Evolutionary conservation across 1,140 invertebrate genomes (phyloP), one percentile per base, ranked within the genome.

Genomic region (Drosophila kepulauana): DNA sequence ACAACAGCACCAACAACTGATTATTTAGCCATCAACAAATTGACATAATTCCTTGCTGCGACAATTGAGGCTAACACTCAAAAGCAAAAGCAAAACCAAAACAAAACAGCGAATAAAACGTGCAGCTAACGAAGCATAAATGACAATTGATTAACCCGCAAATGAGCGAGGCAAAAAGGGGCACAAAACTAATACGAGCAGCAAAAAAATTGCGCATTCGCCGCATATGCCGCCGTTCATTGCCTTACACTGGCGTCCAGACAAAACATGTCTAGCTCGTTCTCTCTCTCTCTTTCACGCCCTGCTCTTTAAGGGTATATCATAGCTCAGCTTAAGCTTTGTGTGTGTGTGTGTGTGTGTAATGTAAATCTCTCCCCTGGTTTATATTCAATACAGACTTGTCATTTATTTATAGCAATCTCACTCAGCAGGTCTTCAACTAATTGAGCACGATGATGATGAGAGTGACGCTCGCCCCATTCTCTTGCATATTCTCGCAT

Each of bases 41-140:
- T 70, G 72, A 64, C 72, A 75, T 64, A 25, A 70, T 70, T 70
- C 15, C 35, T 38, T 46, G 35, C 57, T 51, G 49, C 38, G 15
- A 45, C 49, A 70, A 63, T 70, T 48, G 49, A 57, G 66, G 35
- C 62, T 72, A 66, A 66, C 48, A 59, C 63, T 58, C 13, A 52
- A 61, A 62, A 28, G 48, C 57, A 13, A 11, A 33, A n/a, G 46
- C 11, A 75, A 46, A 46, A 15, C 59, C 66, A 72, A 38, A 38
- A 65, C 67, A 20, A 51, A 62, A 64, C 58, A 62, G 30, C 46
- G 63, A 52, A 68, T 43, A 59, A 70, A 77, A 77, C 63, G 82
- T 86, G 82, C 82, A 81, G 65, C 45, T 78, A 85, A 78, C 82
- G 78, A 85, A 81, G 82, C 82, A 81, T 71, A 82, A 75, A 84